Conservation (phyloP, 2,888 invertebrate genomes). For the Endomychus coccineus region DNA sequence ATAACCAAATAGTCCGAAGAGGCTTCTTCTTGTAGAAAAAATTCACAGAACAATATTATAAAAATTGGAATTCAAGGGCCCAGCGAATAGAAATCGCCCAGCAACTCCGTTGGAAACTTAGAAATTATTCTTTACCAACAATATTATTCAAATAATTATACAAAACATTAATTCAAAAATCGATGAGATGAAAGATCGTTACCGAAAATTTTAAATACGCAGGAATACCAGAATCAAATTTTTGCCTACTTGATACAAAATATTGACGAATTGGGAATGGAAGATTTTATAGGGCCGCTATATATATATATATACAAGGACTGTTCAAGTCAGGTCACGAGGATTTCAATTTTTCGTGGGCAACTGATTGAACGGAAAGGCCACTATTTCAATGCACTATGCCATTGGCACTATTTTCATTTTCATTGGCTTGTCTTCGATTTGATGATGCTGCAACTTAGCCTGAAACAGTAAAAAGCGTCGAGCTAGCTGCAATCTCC, state of each 20-base stretch:
- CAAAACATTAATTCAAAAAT: too few species aligned
- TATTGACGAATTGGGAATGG: slow-evolving; percentile 13
- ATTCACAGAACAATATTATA: too few species aligned
- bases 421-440: slow-evolving; percentile 15
- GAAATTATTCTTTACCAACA: neutral
- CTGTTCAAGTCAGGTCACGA: slow-evolving; percentile 23
- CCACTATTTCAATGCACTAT: slow-evolving; percentile 19
- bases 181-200: neutral
- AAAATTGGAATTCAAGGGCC: too few species aligned
- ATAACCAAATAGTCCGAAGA: too few species aligned
- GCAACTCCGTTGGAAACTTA: too few species aligned
- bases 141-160: neutral
- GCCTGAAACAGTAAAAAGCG: slow-evolving; percentile 13
- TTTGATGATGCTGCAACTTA: slow-evolving; percentile 18
- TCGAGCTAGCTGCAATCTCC: slow-evolving; percentile 17
- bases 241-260: too few species aligned
- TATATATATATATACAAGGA: slow-evolving; percentile 19
- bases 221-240: too few species aligned
- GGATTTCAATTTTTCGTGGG: slow-evolving; percentile 19
- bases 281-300: slow-evolving; percentile 21
- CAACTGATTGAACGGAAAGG: too few species aligned
- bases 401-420: slow-evolving; percentile 16
- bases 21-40: too few species aligned
- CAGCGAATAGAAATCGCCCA: too few species aligned
- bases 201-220: slow-evolving; percentile 10